Evolutionary conservation across 2,113 vertebrate species (phyloP), one percentile per base, ranked within the genome.

Genomic region (Promerops cafer): DNA sequence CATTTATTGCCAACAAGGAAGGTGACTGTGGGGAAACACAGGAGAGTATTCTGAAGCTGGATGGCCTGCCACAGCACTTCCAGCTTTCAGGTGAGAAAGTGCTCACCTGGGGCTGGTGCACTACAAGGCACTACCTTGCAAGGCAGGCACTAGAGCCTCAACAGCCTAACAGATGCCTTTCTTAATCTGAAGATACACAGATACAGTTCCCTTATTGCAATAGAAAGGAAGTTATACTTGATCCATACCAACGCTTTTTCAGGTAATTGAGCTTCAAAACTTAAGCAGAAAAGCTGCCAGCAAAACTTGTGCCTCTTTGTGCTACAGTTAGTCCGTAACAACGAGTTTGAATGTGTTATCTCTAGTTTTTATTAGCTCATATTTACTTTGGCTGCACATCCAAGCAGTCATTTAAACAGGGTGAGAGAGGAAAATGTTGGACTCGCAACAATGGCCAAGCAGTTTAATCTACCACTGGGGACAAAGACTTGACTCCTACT

Each of bases 381-480:
- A 89, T 94, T 96, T 96, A 70, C 52, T 89, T 95, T 97, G 94
- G 96, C 95, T 74, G 19, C 81, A 89, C 78, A 90, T 89, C 86
- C 90, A 93, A 96, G 94, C 69, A 90, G 76, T 83, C 69, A 47
- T 74, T 89, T 70, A 86, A 65, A 44, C 57, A 83, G 59, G 68
- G 90, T 39, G 31, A 95, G 89, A 94, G 90, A 93, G 91, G 89
- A 81, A 96, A 97, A 95, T 95, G 91, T 96, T 97, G 96, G 96
- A 87, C 75, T 78, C 69, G 13, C 47, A 94, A 97, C 94, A 96
- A 93, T 92, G 92, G 93, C 84, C 82, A 78, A 52, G 68, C 89
- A 71, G 72, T 57, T 93, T 95, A 91, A 95, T 92, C 94, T 88
- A 91, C 90, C 97, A 59, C 91, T 57, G 65, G 92, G 91, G 94